phyloP scores from a whole-genome alignment of 1,140 invertebrate species.

The Steinernema feltiae region DNA sequence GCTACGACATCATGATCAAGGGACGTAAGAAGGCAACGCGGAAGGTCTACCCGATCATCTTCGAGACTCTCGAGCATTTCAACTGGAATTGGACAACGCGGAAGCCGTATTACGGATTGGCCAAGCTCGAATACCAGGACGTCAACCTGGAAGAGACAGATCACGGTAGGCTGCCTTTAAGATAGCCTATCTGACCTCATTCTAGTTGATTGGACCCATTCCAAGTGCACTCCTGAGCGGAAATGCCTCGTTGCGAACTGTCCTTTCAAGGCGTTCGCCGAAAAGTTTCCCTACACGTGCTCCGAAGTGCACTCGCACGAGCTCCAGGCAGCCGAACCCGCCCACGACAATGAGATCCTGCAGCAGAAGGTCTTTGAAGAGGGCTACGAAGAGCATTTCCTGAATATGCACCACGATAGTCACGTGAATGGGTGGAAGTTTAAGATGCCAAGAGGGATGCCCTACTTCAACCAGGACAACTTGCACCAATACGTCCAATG shows the following conservation, averaged over 20 bases:
- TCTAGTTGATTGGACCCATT: constrained; percentile 49
- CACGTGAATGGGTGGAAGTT: constrained; percentile 51
- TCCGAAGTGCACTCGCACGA: constrained; percentile 32
- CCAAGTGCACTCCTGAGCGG: constrained; percentile 40
- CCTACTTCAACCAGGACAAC: constrained; percentile 45
- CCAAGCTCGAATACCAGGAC: constrained; percentile 48
- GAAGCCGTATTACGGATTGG: constrained; percentile 38
- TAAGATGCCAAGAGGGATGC: constrained; percentile 45
- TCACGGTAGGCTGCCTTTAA: constrained; percentile 12
- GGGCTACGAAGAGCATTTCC: constrained; percentile 47
- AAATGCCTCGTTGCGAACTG: constrained; percentile 49
- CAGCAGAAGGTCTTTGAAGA: constrained; percentile 40
- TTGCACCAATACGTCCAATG: constrained; percentile 2
- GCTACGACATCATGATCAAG: constrained; percentile 49
- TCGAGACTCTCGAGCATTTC: constrained; percentile 54
- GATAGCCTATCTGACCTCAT: background rate
- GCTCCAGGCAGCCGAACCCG: constrained; percentile 37
- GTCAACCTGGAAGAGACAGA: background rate
- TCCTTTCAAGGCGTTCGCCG: constrained; percentile 42
- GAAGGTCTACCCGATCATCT: constrained; percentile 44
- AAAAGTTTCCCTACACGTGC: constrained; percentile 40
- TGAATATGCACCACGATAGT: constrained; percentile 54
- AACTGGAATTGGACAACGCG: constrained; percentile 44
- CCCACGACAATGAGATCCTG: constrained; percentile 43
- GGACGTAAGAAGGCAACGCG: constrained; percentile 41